These are phyloP conservation scores for Thalpophila matura DNA, from an alignment of 2,888 invertebrate species.

Conservation along the genomic window DNA sequence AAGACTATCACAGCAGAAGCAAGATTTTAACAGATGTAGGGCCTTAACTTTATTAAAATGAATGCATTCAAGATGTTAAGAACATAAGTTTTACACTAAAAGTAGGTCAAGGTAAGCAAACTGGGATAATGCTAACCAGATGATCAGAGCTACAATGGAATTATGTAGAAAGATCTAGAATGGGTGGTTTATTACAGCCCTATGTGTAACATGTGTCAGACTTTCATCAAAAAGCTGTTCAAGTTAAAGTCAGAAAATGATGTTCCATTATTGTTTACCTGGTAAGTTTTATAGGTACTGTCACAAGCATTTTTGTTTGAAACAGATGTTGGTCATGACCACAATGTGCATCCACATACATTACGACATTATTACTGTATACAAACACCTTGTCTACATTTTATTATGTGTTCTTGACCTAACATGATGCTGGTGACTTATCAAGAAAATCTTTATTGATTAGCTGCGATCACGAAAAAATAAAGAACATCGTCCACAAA, in stretches of 20 bases:
- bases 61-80: constrained; percentile 13
- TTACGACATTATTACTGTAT: constrained; percentile 11
- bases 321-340: constrained; percentile 31
- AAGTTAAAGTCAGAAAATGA: neutral
- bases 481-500: constrained; percentile 35
- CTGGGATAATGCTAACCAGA: constrained; percentile 34
- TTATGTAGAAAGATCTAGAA: constrained; percentile 31
- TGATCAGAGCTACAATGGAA: constrained; percentile 9
- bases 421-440: constrained; percentile 42
- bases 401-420: constrained; percentile 44
- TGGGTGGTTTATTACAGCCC: neutral
- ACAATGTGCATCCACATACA: constrained; percentile 24
- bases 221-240: neutral
- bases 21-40: too few species aligned
- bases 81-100: constrained; percentile 15
- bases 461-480: constrained; percentile 42
- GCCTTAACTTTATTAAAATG: neutral
- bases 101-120: constrained; percentile 44
- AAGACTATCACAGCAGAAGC: neutral
- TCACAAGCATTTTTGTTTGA: constrained; percentile 44
- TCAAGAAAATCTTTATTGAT: constrained; percentile 62
- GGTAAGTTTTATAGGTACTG: constrained; percentile 10
- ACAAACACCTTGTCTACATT: constrained; percentile 41
- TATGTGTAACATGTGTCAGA: neutral
- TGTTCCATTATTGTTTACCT: constrained; percentile 26